phyloP scores from a whole-genome alignment of 1,140 invertebrate species.

The Drosophila cardini region DNA sequence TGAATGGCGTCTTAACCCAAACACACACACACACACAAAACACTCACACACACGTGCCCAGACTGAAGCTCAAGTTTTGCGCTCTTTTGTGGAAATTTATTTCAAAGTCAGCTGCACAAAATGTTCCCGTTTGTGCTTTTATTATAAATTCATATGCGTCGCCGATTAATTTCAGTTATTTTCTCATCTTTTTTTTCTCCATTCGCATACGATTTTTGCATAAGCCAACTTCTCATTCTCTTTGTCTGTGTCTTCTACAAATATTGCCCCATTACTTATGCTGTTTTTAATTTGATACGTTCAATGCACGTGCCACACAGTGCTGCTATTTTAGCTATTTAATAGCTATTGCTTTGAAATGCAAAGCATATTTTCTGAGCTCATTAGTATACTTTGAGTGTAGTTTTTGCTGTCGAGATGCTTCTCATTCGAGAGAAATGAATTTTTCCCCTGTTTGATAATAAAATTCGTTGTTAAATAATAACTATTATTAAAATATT shows the following conservation, averaged over 20 bases:
- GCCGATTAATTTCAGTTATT: slow-evolving; percentile 77
- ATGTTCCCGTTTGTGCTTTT: slow-evolving; percentile 62
- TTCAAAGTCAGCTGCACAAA: slow-evolving; percentile 75
- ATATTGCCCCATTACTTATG: slow-evolving; percentile 70
- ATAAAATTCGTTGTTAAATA: too few relatives aligned
- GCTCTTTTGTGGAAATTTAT: slow-evolving; percentile 63
- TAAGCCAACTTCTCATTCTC: background rate
- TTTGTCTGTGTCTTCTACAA: background rate
- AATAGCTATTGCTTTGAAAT: too few relatives aligned
- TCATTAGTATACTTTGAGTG: too few relatives aligned
- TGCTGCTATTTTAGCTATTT: too few relatives aligned
- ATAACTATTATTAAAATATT: too few relatives aligned
- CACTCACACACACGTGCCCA: background rate
- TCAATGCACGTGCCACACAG: slow-evolving; percentile 68
- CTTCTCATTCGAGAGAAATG: too few relatives aligned
- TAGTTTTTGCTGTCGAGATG: too few relatives aligned
- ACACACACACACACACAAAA: slow-evolving; percentile 15
- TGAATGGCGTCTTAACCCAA: slow-evolving; percentile 67
- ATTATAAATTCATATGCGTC: slow-evolving; percentile 78
- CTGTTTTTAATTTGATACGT: slow-evolving; percentile 73
- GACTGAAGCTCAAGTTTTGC: slow-evolving; percentile 23
- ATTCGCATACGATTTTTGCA: slow-evolving; percentile 1
- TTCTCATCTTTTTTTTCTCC: slow-evolving; percentile 46
- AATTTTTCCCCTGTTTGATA: too few relatives aligned
- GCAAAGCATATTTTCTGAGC: too few relatives aligned